phyloP scores from a whole-genome alignment of 2,888 invertebrate genomes.

The Megalurothrips usitatus region DNA sequence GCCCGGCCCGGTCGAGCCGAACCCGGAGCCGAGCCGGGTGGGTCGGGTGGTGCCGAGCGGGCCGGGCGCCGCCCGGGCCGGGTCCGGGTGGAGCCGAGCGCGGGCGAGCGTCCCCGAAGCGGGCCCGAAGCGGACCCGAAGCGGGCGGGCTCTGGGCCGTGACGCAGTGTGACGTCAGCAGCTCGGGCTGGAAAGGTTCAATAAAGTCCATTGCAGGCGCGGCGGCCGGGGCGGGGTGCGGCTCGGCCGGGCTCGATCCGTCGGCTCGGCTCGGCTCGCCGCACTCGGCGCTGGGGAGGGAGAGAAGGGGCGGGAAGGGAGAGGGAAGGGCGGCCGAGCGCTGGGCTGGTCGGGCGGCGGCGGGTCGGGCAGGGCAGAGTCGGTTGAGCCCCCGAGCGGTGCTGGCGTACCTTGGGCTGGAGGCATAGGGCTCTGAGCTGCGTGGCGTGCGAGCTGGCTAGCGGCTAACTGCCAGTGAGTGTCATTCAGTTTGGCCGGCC shows the following conservation, averaged over 20 bases:
- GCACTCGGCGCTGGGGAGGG: not conserved
- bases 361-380: not conserved
- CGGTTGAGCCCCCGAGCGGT: not conserved
- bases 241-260: constrained; percentile 30
- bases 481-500: not conserved
- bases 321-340: too few relatives aligned
- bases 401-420: not conserved
- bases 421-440: not conserved
- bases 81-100: not conserved
- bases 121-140: constrained; percentile 34
- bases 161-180: constrained; percentile 42
- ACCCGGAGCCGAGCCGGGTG: too few relatives aligned
- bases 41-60: not conserved
- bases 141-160: constrained; percentile 36
- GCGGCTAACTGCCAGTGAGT: constrained; percentile 1
- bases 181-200: constrained; percentile 36
- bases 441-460: constrained; percentile 6
- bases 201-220: constrained; percentile 39
- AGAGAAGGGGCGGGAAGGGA: too few relatives aligned
- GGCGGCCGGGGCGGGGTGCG: constrained; percentile 29
- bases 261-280: not conserved
- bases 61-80: not conserved
- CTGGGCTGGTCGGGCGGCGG: too few relatives aligned
- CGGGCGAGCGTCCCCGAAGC: not conserved
- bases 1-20: not conserved